phyloP scores from a whole-genome alignment of 2,888 invertebrate species.

The Hydropsyche betteni region DNA sequence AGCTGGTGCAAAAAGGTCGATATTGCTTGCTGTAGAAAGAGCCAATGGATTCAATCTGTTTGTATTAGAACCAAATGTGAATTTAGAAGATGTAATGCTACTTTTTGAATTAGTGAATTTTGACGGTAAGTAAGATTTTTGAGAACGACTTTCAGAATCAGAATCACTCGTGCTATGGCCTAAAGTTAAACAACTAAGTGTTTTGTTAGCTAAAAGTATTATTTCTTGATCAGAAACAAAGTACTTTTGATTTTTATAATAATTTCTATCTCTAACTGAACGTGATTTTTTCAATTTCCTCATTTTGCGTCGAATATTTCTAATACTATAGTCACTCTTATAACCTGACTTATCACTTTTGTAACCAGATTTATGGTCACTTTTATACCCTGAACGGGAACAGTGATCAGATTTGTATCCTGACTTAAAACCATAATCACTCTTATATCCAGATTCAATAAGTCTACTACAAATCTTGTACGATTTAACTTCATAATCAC shows the following conservation, averaged over 20 bases:
- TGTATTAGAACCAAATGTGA: slow-evolving; percentile 42
- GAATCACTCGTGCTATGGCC: slow-evolving; percentile 68
- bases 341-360: slow-evolving; percentile 67
- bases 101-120: slow-evolving; percentile 61
- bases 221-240: slow-evolving; percentile 70
- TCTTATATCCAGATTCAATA: slow-evolving; percentile 69
- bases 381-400: slow-evolving; percentile 69
- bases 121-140: slow-evolving; percentile 61
- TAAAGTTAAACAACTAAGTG: slow-evolving; percentile 65
- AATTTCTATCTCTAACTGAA: slow-evolving; percentile 64
- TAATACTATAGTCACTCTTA: slow-evolving; percentile 68
- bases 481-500: slow-evolving; percentile 67
- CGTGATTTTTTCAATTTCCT: slow-evolving; percentile 65
- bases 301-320: slow-evolving; percentile 63
- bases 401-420: slow-evolving; percentile 63
- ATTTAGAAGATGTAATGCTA: slow-evolving; percentile 17
- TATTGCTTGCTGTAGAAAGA: slow-evolving; percentile 41
- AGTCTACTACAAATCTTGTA: slow-evolving; percentile 65
- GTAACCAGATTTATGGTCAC: slow-evolving; percentile 67
- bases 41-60: slow-evolving; percentile 38
- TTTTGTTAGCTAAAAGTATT: slow-evolving; percentile 66
- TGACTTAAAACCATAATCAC: slow-evolving; percentile 68
- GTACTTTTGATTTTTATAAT: slow-evolving; percentile 67
- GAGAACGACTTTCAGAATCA: slow-evolving; percentile 62
- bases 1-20: slow-evolving; percentile 64